Percentiles rank a stretch among this genome's conserved stretches.
These are phyloP conservation scores for Ctenomys sociabilis DNA, from an alignment of 2,113 vertebrate genomes.

Conservation along the genomic window DNA sequence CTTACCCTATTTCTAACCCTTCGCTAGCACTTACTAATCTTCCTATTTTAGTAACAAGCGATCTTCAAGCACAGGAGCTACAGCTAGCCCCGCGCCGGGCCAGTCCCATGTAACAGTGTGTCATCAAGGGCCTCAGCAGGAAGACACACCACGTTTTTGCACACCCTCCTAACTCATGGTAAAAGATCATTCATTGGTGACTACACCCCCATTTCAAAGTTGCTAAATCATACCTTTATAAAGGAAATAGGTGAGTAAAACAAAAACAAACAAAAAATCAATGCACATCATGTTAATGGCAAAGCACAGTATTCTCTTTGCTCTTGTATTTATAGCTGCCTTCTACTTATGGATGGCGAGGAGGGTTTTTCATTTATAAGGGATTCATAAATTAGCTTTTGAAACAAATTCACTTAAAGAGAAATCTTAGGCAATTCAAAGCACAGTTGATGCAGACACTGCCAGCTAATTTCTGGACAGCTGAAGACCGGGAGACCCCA, in stretches of 20 bases:
- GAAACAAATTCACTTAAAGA: slow-evolving; percentile 4
- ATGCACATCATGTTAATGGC: not conserved
- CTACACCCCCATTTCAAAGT: not conserved
- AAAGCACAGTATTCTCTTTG: not conserved
- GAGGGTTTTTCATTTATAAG: not conserved
- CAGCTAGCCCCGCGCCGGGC: not conserved
- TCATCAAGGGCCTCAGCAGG: not conserved
- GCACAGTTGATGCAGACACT: not conserved
- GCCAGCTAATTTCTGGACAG: not conserved
- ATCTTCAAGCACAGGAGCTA: not conserved
- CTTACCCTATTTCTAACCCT: not conserved
- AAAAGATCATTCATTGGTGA: not conserved
- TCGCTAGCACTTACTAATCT: not conserved
- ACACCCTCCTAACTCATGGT: not conserved
- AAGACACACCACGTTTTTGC: not conserved
- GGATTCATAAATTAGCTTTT: not conserved
- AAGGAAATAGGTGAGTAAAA: not conserved
- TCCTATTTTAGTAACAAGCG: not conserved
- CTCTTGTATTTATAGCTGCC: not conserved
- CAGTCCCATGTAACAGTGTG: not conserved
- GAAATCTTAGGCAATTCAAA: not conserved
- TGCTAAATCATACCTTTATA: not conserved
- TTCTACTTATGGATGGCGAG: not conserved
- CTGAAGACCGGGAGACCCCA: not conserved
- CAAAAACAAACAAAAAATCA: not conserved